Evolutionary conservation across 1,140 invertebrate genomes (phyloP), one percentile per base, ranked within the genome.

Genomic region (Aricia agestis): DNA sequence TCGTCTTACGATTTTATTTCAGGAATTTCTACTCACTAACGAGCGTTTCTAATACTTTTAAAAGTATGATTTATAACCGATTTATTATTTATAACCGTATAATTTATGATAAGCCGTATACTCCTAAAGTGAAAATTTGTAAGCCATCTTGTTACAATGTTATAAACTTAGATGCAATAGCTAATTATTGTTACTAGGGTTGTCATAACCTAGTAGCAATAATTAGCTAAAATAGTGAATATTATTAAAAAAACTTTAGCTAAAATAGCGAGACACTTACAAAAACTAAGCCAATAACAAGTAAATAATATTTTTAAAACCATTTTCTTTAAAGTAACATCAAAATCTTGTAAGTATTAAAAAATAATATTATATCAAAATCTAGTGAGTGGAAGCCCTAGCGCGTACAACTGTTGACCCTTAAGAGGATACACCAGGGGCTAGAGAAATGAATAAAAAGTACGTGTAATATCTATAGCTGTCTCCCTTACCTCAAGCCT

Each of bases 351-450:
- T 25, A n/a, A n/a, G 6, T 32, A 32, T 32, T 32, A 32, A 32
- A n/a, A n/a, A n/a, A 36, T 36, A 36, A 9, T 36, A 36, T 36
- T 5, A 36, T 2, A 36, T 36, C 2, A 36, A 36, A 36, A 36
- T 52, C 6, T 52, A 52, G 45, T 63, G 9, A n/a, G 58, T 19
- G 59, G 1, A 19, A 63, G 18, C 59, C 59, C 17, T 63, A 11
- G 19, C 18, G 5, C 17, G 59, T 63, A 19, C 10, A 11, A 19
- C 19, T 17, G 74, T 76, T 74, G 68, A 73, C 18, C 72, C 71
- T 65, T 65, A n/a, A n/a, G n/a, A n/a, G n/a, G n/a, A n/a, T n/a
- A n/a, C n/a, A n/a, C n/a, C n/a, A n/a, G n/a, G n/a, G n/a, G n/a
- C n/a, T n/a, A n/a, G n/a, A n/a, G n/a, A n/a, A n/a, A n/a, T n/a